Percentiles rank a stretch among this genome's conserved stretches.
These are phyloP conservation scores for Spodoptera littoralis DNA, from an alignment of 2,888 invertebrate genomes.

Conservation along the genomic window DNA sequence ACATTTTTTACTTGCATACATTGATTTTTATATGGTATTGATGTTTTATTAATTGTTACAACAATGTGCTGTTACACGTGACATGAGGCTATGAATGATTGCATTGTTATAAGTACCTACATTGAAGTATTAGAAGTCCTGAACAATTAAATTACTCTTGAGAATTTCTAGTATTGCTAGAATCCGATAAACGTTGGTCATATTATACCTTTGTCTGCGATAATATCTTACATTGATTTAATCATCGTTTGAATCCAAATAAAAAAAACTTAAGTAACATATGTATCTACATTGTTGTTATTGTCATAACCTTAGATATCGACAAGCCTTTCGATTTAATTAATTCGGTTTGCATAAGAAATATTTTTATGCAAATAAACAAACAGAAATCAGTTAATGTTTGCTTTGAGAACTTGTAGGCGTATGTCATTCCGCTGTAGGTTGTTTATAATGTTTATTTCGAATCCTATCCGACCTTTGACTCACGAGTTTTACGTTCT, in stretches of 20 bases:
- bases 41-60: slow-evolving; percentile 48
- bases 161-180: slow-evolving; percentile 11
- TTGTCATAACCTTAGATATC: too few species aligned
- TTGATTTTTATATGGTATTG: slow-evolving; percentile 37
- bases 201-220: not conserved
- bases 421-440: slow-evolving; percentile 2
- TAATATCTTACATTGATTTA: too few species aligned
- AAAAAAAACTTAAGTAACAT: too few species aligned
- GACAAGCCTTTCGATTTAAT: too few species aligned
- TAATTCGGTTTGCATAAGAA: too few species aligned
- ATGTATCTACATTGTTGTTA: too few species aligned
- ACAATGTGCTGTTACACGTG: slow-evolving; percentile 36
- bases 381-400: not conserved
- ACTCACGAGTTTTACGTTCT: slow-evolving; percentile 23
- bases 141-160: slow-evolving; percentile 4
- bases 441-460: slow-evolving; percentile 3
- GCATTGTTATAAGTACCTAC: slow-evolving; percentile 14
- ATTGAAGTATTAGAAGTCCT: not conserved
- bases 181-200: not conserved
- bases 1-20: slow-evolving; percentile 40
- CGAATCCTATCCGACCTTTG: slow-evolving; percentile 28
- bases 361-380: not conserved
- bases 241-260: too few species aligned
- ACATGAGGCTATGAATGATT: slow-evolving; percentile 24
- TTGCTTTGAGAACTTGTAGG: not conserved